Base-by-base conservation (phyloP, 1,140 invertebrate species). In the Triops cancriformis region DNA sequence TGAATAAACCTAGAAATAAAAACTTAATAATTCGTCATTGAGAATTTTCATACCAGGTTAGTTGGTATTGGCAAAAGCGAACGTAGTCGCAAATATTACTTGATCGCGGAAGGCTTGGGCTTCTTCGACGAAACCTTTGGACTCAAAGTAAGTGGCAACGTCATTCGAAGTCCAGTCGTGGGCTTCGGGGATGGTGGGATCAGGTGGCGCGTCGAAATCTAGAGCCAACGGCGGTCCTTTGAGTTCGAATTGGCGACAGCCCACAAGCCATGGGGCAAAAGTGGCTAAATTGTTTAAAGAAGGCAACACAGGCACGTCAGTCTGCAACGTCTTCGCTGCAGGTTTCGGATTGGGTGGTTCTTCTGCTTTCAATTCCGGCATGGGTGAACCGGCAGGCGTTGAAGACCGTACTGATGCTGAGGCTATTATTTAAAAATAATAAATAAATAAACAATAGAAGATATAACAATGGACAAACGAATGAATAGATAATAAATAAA, bases 51-150 rank as follows among this genome's bases (percentile, higher is more conserved):
- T n/a, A n/a, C n/a, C n/a, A n/a, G n/a, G n/a, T n/a, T n/a, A n/a
- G n/a, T n/a, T n/a, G n/a, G n/a, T n/a, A n/a, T n/a, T n/a, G n/a
- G n/a, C 31, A 37, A 37, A 37, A 37, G 31, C 7, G 2, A 37
- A 37, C 2, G 31, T 4, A 37, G 7, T 7, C 7, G 31, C 31
- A 37, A 73, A 26, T 80, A 78, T 85, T 85, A 94, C 93, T 87
- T 95, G 92, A 80, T 94, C 90, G 82, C 88, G 89, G 81, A 96
- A 94, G 37, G 91, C 88, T 77, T 89, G 87, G 18, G 93, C 91
- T 82, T 91, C 89, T 80, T 93, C 90, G 1, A 89, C 89, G 79
- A 87, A 86, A 72, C 93, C 93, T 80, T 91, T 88, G 79, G 90
- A 86, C 9, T 86, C 86, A 82, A 95, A 93, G 85, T 94, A 95